These are phyloP conservation scores for Reticulitermes speratus DNA, from an alignment of 1,140 invertebrate species.

Conservation along the genomic window DNA sequence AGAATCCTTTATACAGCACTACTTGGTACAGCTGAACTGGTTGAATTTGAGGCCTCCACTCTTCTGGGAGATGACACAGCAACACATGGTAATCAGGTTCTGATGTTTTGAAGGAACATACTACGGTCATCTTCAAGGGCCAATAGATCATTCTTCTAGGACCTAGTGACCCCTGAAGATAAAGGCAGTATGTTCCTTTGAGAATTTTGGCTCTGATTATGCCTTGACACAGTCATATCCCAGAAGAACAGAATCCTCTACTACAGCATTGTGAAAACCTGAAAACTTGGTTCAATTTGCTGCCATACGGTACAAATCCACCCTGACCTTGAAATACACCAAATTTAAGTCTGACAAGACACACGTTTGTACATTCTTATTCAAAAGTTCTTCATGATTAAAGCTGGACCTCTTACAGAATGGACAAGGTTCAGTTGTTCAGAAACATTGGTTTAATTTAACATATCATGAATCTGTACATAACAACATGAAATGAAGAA, in stretches of 20 bases:
- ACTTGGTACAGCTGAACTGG: neutral
- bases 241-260: neutral
- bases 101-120: no score
- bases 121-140: no score
- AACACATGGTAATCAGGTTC: no score
- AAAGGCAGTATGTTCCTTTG: no score
- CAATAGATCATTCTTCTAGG: no score
- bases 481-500: neutral
- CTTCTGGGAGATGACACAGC: no score
- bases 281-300: neutral
- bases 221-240: no score
- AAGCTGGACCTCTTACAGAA: neutral
- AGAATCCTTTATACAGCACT: neutral
- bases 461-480: neutral
- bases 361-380: neutral
- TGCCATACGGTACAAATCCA: no score
- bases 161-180: no score
- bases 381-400: neutral
- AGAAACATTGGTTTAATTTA: neutral
- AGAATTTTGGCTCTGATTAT: no score
- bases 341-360: neutral
- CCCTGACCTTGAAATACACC: neutral
- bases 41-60: no score
- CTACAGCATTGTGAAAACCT: neutral
- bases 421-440: neutral